phyloP scores from a whole-genome alignment of 2,113 vertebrate genomes.

The Nibea albiflora region DNA sequence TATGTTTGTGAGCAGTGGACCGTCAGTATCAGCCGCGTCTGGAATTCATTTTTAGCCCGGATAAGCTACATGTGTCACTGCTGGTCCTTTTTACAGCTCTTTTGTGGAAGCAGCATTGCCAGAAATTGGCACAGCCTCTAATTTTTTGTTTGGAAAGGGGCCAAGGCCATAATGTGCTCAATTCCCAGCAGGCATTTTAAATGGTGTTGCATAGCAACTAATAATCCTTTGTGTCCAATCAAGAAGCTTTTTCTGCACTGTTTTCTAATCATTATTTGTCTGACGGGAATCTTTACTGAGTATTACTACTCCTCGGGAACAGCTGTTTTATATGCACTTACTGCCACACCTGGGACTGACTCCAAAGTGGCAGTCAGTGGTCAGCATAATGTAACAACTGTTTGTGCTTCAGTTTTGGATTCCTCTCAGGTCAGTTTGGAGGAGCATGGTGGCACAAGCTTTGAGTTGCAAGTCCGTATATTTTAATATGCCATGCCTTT shows the following conservation, averaged over 20 bases:
- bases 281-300: not conserved
- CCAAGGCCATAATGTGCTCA: slow-evolving; percentile 34
- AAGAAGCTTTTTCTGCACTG: not conserved
- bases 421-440: not conserved
- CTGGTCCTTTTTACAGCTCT: not conserved
- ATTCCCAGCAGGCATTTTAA: slow-evolving; percentile 19
- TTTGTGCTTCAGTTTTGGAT: no score
- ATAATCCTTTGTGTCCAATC: slow-evolving; percentile 30
- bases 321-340: not conserved
- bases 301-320: not conserved
- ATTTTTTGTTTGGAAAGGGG: slow-evolving; percentile 27
- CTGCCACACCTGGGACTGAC: not conserved
- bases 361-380: not conserved
- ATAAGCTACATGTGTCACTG: not conserved
- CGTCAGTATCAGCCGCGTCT: not conserved
- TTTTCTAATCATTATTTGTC: slow-evolving; percentile 9
- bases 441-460: not conserved
- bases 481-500: not conserved
- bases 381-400: not conserved
- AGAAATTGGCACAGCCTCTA: slow-evolving; percentile 26
- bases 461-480: not conserved
- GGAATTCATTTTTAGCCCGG: slow-evolving; percentile 18
- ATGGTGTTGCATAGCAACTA: slow-evolving; percentile 46
- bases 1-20: not conserved
- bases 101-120: slow-evolving; percentile 3